Conservation (phyloP, 2,888 invertebrate genomes). For the Lepidocyrtinus sp. region DNA sequence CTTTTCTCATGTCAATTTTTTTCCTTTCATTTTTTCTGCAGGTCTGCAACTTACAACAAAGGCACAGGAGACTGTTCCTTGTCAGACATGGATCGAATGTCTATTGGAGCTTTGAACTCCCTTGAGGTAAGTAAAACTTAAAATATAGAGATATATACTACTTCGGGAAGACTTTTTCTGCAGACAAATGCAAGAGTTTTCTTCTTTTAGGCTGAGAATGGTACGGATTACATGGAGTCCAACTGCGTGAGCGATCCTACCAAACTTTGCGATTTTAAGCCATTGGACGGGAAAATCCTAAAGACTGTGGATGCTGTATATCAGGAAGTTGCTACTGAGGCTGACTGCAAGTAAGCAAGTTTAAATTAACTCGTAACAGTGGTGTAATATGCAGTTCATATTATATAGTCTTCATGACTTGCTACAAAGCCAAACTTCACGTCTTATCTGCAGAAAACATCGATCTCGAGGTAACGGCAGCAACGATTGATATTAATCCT, state of each 20-base stretch:
- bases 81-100: constrained; percentile 93
- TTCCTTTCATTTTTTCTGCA: constrained; percentile 73
- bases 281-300: constrained; percentile 81
- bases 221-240: constrained; percentile 88
- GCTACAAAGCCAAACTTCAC: neutral
- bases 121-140: too few species aligned
- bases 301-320: constrained; percentile 94
- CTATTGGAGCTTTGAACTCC: constrained; percentile 86
- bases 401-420: neutral
- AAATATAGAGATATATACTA: too few species aligned
- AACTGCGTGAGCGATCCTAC: constrained; percentile 96
- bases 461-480: constrained; percentile 3
- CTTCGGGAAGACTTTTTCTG: too few species aligned
- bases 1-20: constrained; percentile 39
- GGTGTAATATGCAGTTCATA: too few species aligned
- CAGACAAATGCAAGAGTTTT: too few species aligned
- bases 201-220: constrained; percentile 76
- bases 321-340: constrained; percentile 71
- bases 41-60: constrained; percentile 93
- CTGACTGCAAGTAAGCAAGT: constrained; percentile 69
- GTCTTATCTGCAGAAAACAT: neutral
- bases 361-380: neutral
- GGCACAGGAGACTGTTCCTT: constrained; percentile 88
- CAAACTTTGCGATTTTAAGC: constrained; percentile 94
- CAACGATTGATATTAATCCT: constrained; percentile 9